These are phyloP conservation scores for Eumaeus atala DNA, from an alignment of 1,140 invertebrate genomes.

Conservation along the genomic window DNA sequence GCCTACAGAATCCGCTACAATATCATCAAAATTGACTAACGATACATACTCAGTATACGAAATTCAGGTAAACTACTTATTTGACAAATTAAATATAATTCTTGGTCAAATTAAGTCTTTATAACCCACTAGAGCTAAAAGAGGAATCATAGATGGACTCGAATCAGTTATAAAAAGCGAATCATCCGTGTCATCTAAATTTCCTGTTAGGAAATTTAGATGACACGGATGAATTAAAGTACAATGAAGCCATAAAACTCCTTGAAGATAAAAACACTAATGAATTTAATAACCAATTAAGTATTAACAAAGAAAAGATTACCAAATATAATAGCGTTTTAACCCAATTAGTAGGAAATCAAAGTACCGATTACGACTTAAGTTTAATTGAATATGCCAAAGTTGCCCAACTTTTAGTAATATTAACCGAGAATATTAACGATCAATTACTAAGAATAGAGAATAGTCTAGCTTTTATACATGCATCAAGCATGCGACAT, in stretches of 20 bases:
- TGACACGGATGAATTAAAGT: slow-evolving; percentile 18
- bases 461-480: too few species aligned
- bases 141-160: slow-evolving; percentile 23
- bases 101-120: slow-evolving; percentile 18
- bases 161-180: slow-evolving; percentile 25
- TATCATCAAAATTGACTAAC: too few species aligned
- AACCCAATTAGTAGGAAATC: slow-evolving; percentile 23
- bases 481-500: too few species aligned
- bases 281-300: slow-evolving; percentile 24
- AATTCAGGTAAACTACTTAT: slow-evolving; percentile 10
- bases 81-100: slow-evolving; percentile 18
- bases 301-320: slow-evolving; percentile 18
- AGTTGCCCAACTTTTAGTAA: too few species aligned
- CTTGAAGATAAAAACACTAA: slow-evolving; percentile 16
- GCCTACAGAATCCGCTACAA: not conserved
- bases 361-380: too few species aligned
- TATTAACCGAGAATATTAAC: too few species aligned
- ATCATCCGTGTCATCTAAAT: too few species aligned
- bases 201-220: slow-evolving; percentile 25
- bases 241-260: slow-evolving; percentile 22
- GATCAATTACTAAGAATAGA: too few species aligned
- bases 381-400: too few species aligned
- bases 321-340: slow-evolving; percentile 2
- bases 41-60: not conserved
- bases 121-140: slow-evolving; percentile 22